Percentiles rank a stretch among this genome's conserved stretches.
Evolutionary conservation across 2,113 vertebrate genomes (phyloP).

Genomic region (Semicossyphus pulcher): DNA sequence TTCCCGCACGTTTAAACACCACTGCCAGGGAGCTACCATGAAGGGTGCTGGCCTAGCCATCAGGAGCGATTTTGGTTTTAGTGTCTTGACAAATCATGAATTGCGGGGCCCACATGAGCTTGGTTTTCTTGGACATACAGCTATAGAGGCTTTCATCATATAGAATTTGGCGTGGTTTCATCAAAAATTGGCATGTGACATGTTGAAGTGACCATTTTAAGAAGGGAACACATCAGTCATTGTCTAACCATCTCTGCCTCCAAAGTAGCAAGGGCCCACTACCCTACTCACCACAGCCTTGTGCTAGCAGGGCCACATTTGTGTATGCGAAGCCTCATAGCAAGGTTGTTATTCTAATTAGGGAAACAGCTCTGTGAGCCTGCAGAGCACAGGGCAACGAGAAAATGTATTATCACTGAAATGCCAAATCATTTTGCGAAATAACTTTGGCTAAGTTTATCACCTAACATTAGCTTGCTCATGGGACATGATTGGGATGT

Average conservation of each 20-base stretch:
- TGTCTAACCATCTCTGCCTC: neutral
- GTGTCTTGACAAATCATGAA: neutral
- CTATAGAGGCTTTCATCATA: neutral
- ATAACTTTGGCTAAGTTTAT: no score
- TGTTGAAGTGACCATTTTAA: neutral
- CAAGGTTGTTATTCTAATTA: no score
- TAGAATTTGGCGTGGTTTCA: neutral
- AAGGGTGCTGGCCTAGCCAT: neutral
- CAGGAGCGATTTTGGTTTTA: neutral
- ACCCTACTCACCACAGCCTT: neutral
- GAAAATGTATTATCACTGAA: no score
- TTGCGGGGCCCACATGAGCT: neutral
- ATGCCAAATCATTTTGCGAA: no score
- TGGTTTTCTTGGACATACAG: neutral
- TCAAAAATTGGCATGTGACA: neutral
- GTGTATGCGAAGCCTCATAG: neutral
- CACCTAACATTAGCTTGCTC: no score
- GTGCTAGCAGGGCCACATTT: neutral
- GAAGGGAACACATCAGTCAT: neutral
- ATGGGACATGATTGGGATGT: no score
- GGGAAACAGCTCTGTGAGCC: neutral
- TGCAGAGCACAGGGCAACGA: no score
- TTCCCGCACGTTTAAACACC: neutral
- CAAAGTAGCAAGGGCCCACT: no score
- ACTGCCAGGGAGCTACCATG: no score